These are phyloP conservation scores for Myrmecophaga tridactyla DNA, from an alignment of 2,113 vertebrate genomes.

Conservation along the genomic window DNA sequence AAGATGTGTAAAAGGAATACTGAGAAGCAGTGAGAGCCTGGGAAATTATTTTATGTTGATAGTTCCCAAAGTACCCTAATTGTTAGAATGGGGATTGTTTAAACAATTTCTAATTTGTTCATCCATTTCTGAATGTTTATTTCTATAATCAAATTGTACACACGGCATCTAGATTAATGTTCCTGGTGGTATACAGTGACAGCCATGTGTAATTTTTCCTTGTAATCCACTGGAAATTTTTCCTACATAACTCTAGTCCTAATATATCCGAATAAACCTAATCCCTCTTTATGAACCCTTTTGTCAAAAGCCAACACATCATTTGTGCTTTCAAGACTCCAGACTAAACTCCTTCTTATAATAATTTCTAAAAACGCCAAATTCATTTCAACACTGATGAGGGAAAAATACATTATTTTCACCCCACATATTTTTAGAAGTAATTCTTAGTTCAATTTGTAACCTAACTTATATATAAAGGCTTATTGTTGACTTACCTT, in stretches of 20 bases:
- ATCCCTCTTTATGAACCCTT: background rate
- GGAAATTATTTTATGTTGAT: background rate
- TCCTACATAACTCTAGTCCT: background rate
- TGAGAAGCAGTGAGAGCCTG: background rate
- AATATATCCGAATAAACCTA: background rate
- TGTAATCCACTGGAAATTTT: background rate
- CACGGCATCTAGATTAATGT: background rate
- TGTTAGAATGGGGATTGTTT: background rate
- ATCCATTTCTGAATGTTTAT: background rate
- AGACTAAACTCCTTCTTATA: background rate
- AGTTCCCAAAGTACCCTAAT: background rate
- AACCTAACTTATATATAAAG: slow-evolving; percentile 12
- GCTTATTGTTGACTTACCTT: background rate
- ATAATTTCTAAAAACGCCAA: slow-evolving; percentile 20
- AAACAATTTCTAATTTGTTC: background rate
- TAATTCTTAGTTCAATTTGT: background rate
- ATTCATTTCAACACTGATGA: background rate
- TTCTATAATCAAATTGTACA: background rate
- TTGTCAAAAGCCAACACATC: background rate
- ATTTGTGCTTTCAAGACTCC: background rate
- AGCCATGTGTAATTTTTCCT: background rate
- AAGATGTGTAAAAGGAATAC: background rate
- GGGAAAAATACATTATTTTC: background rate
- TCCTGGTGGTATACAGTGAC: background rate
- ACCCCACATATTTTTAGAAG: background rate